A percentile compares a stretch with the other conserved stretches of the same genome.
phyloP scores from a whole-genome alignment of 2,888 invertebrate species.

The Pseudeuparius sepicola region DNA sequence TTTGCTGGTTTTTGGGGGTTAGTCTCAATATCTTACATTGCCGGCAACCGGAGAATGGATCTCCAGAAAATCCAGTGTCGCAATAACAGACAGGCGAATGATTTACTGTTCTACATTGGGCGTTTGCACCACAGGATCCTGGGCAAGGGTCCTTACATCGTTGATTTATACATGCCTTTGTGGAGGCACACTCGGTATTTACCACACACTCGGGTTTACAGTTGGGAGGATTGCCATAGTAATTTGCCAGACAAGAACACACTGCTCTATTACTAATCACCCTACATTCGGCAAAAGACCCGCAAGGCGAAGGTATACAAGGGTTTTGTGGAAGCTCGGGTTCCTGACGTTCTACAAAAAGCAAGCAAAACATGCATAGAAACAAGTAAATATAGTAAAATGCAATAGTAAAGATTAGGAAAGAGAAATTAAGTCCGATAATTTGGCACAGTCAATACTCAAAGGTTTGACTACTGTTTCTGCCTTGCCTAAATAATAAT shows the following conservation, averaged over 20 bases:
- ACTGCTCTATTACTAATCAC: slow-evolving; percentile 56
- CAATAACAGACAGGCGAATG: slow-evolving; percentile 68
- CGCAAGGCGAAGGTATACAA: slow-evolving; percentile 66
- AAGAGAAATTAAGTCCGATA: too few species aligned
- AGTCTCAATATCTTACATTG: slow-evolving; percentile 33
- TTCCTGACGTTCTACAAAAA: slow-evolving; percentile 33
- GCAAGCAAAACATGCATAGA: too few species aligned
- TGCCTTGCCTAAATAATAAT: too few species aligned
- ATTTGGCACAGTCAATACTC: too few species aligned
- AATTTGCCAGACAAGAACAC: slow-evolving; percentile 65
- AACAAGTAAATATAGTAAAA: too few species aligned
- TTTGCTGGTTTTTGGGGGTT: too few species aligned
- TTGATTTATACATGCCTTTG: slow-evolving; percentile 60
- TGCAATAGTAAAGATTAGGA: slow-evolving; percentile 19
- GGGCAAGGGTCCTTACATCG: slow-evolving; percentile 65
- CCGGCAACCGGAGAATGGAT: slow-evolving; percentile 70
- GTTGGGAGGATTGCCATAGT: slow-evolving; percentile 68
- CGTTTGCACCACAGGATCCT: slow-evolving; percentile 64
- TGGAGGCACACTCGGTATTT: slow-evolving; percentile 62
- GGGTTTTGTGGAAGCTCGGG: slow-evolving; percentile 39
- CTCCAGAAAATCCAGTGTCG: slow-evolving; percentile 59
- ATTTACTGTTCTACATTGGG: slow-evolving; percentile 58
- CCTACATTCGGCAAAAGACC: slow-evolving; percentile 65
- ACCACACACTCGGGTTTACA: slow-evolving; percentile 68
- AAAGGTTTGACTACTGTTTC: too few species aligned